Evolutionary conservation across 2,797 vertebrate genomes (phyloP).

Genomic region (Lepus townsendii): DNA sequence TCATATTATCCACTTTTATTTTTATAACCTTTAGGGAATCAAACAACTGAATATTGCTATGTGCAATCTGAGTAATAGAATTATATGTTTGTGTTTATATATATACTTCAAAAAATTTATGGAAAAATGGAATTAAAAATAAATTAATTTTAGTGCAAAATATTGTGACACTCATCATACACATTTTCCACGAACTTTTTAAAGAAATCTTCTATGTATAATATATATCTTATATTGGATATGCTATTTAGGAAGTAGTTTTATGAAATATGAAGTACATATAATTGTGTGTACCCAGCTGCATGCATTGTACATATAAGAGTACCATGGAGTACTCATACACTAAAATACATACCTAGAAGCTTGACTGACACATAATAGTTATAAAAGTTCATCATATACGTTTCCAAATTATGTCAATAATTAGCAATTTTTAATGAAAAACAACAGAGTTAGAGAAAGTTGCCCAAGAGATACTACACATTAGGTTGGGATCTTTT

Average conservation of each 20-base stretch:
- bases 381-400: slow-evolving; percentile 34
- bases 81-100: background rate
- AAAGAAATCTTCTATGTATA: background rate
- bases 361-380: background rate
- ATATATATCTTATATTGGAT: background rate
- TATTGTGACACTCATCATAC: too few species aligned
- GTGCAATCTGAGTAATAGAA: background rate
- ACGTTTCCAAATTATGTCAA: slow-evolving; percentile 35
- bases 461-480: background rate
- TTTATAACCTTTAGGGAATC: background rate
- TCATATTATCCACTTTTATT: background rate
- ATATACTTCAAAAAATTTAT: background rate
- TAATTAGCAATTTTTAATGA: background rate
- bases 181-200: too few species aligned
- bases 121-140: too few species aligned
- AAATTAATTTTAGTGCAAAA: too few species aligned
- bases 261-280: background rate
- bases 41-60: background rate
- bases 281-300: background rate
- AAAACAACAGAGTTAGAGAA: background rate
- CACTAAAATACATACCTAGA: slow-evolving; percentile 53
- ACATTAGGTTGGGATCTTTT: background rate
- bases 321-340: background rate
- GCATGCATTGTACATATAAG: background rate
- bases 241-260: background rate